Evolutionary conservation across 2,797 vertebrate species (phyloP), one percentile per base, ranked within the genome.

Genomic region (Sebastes alutus): DNA sequence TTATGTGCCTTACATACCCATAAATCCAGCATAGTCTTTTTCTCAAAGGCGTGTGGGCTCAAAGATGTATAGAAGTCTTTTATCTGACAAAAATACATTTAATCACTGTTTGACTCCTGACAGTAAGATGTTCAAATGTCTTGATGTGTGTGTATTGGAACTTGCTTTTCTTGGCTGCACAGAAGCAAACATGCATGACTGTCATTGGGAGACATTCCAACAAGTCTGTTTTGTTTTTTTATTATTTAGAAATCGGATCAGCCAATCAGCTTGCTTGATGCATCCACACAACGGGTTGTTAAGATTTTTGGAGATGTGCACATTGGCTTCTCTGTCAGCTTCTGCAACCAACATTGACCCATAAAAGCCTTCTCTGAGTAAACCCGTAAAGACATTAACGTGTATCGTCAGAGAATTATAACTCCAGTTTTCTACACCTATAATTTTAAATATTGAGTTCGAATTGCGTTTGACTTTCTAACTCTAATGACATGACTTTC

Each of bases 41-140:
- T 55, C 7, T 32, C n/a, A 30, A 23, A 56, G 33, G n/a, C 18
- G 14, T 8, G 11, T 42, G 29, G 42, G 54, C 25, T 60, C 61
- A 60, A 62, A 78, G 33, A 38, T 71, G 23, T 66, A 23, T 56
- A 49, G 9, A 10, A 52, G 49, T 69, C 30, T 64, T 83, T 61
- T 64, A 82, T 80, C 49, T 74, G 52, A 68, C 52, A 74, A 23
- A 63, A 42, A 71, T 6, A 67, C 16, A 72, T 68, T 27, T 55
- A 27, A 52, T 76, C 54, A 72, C 22, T 25, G 2, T 69, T 65
- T 80, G 59, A 49, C 58, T 70, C 18, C 58, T 58, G 59, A 30
- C 49, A n/a, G 25, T 49, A 3, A 58, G 30, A n/a, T 25, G 10
- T 54, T 38, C 18, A 35, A 12, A 23, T 56, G 13, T 52, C 32